A percentile compares a stretch with the other conserved stretches of the same genome.
Evolutionary conservation across 2,888 invertebrate genomes (phyloP).

Genomic region (Lasius fuliginosus): DNA sequence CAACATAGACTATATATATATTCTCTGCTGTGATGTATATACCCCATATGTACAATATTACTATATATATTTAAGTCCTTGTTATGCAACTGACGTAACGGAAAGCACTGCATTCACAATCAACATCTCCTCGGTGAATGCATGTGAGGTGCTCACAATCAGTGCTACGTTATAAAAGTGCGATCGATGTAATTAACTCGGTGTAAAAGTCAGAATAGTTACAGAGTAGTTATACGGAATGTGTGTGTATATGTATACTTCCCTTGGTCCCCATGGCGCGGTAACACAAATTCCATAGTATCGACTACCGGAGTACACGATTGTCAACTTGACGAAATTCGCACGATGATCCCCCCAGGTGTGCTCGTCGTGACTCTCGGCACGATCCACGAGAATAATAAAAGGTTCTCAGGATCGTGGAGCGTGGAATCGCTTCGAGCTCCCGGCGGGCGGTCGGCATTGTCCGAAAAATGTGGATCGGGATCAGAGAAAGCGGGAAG

Average conservation of each 20-base stretch:
- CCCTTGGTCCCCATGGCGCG: conserved; percentile 1
- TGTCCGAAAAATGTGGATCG: conserved; percentile 76
- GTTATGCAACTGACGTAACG: conserved; percentile 19
- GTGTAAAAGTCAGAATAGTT: conserved; percentile 11
- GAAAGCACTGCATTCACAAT: conserved; percentile 15
- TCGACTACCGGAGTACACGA: conserved; percentile 36
- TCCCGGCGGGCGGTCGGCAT: conserved; percentile 72
- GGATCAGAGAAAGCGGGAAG: conserved; percentile 66
- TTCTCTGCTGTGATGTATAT: background rate
- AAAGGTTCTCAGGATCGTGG: conserved; percentile 65
- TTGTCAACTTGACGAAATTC: conserved; percentile 67
- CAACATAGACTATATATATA: conserved; percentile 11
- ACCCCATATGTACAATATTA: conserved; percentile 23
- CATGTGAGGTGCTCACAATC: background rate
- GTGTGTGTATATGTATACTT: background rate
- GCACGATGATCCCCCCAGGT: conserved; percentile 69
- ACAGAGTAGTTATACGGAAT: background rate
- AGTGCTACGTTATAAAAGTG: conserved; percentile 11
- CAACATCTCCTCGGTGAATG: background rate
- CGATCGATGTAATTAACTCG: conserved; percentile 30
- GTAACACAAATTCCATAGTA: conserved; percentile 18
- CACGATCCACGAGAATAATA: conserved; percentile 71
- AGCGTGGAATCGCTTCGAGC: conserved; percentile 60
- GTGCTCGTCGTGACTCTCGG: conserved; percentile 60
- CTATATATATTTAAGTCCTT: background rate